Base-by-base conservation (phyloP, 2,888 invertebrate genomes). In the Heliconius cydno region DNA sequence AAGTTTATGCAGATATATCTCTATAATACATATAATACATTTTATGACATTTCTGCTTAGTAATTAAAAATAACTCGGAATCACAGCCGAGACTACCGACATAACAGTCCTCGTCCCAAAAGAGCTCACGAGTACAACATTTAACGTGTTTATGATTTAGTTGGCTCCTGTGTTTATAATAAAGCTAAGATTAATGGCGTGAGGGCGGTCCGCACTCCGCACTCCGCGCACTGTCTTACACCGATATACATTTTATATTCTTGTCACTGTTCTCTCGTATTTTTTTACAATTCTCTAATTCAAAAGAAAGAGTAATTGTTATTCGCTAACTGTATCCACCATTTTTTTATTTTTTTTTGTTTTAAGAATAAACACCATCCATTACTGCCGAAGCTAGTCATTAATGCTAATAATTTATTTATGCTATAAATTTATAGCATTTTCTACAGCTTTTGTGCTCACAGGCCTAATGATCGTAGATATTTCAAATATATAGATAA, bases 91-190 rank as follows among this genome's bases (percentile, higher is more conserved):
- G 77, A 73, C 74, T 79, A 80, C 74, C 70, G 81, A 81, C 72
- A 77, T 74, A 77, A 79, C 73, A 81, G 67, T 78, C 81, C 57
- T 52, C 76, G 41, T 79, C 87, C 88, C 84, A 86, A 86, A 87
- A 87, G 85, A 85, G 85, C 85, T 86, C 83, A 85, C 80, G 85
- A 87, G 87, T 86, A 85, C 84, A 83, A 70, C 87, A 88, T 90
- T 90, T 90, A 91, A 88, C 86, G 88, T 91, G 92, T 92, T 93
- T 93, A 93, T 92, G 92, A 93, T 93, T 92, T 89, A 91, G 90
- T 88, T 84, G 75, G 89, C 88, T 88, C 85, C 90, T 88, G 88
- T 92, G 92, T 93, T 93, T 93, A 94, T 92, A 93, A 92, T 93
- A 93, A 92, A 92, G 89, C 88, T 83, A 87, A 90, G 91, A 94